A percentile compares a stretch with the other conserved stretches of the same genome.
phyloP scores from a whole-genome alignment of 2,888 invertebrate species.

The Macaria liturata region DNA sequence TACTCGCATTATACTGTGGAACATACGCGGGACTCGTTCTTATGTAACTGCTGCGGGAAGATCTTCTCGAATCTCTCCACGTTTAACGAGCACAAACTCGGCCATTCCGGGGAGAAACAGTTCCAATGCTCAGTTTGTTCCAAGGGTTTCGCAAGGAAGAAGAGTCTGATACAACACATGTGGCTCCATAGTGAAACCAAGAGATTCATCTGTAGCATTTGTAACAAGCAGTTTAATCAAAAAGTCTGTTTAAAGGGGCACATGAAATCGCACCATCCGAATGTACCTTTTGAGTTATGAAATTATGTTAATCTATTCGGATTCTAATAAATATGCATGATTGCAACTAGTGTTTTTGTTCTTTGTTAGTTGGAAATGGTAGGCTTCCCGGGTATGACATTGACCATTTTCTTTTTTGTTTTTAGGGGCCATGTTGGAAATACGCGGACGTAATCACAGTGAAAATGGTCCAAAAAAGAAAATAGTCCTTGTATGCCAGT shows the following conservation, averaged over 20 bases:
- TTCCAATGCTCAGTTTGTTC: slow-evolving; percentile 71
- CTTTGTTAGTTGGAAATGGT: slow-evolving; percentile 14
- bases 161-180: slow-evolving; percentile 68
- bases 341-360: slow-evolving; percentile 28
- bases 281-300: slow-evolving; percentile 11
- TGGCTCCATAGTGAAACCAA: slow-evolving; percentile 69
- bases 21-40: slow-evolving; percentile 59
- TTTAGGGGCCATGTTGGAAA: slow-evolving; percentile 77
- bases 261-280: slow-evolving; percentile 35
- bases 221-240: slow-evolving; percentile 66
- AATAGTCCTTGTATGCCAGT: slow-evolving; percentile 73
- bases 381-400: slow-evolving; percentile 51
- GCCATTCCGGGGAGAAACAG: slow-evolving; percentile 76
- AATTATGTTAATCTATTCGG: not conserved
- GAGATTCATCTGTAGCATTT: slow-evolving; percentile 59
- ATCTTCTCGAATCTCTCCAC: slow-evolving; percentile 54
- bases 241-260: slow-evolving; percentile 67
- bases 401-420: slow-evolving; percentile 78
- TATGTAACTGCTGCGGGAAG: slow-evolving; percentile 61
- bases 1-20: slow-evolving; percentile 60
- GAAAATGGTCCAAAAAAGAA: slow-evolving; percentile 68
- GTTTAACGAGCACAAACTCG: slow-evolving; percentile 67
- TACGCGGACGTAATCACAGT: slow-evolving; percentile 65
- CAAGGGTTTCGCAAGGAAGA: slow-evolving; percentile 76
- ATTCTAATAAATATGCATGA: slow-evolving; percentile 35